Evolutionary conservation across 1,140 invertebrate species (phyloP).

Genomic region (Marisa cornuarietis): DNA sequence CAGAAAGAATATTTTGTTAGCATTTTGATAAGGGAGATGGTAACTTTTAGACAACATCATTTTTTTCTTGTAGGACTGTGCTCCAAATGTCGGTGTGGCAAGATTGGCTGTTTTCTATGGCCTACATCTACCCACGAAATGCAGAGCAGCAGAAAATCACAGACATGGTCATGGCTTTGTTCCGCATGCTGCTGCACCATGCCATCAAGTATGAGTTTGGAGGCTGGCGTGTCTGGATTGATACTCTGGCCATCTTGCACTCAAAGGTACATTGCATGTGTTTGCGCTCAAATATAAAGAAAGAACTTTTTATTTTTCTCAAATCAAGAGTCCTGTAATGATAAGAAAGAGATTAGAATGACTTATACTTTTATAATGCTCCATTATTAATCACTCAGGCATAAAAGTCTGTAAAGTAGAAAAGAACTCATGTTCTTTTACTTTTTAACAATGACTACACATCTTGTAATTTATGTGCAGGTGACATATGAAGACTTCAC

Average conservation of each 20-base stretch:
- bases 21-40: too few relatives aligned
- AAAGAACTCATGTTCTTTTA: too few relatives aligned
- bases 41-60: too few relatives aligned
- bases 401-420: too few relatives aligned
- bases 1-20: too few relatives aligned
- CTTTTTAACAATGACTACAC: too few relatives aligned
- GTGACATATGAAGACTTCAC: constrained; percentile 89
- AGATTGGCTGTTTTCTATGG: constrained; percentile 99
- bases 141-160: constrained; percentile 95
- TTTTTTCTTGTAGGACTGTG: constrained; percentile 77
- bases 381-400: too few relatives aligned
- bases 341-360: neutral
- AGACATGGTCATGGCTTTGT: constrained; percentile 97
- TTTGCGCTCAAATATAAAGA: neutral
- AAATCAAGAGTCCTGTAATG: neutral
- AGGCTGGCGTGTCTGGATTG: constrained; percentile 99
- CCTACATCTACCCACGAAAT: constrained; percentile 96
- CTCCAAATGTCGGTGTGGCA: constrained; percentile 99
- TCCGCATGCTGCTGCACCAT: constrained; percentile 96
- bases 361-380: too few relatives aligned
- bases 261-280: constrained; percentile 81
- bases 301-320: neutral
- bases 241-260: constrained; percentile 98
- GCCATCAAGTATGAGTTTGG: constrained; percentile 99
- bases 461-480: constrained; percentile 29